phyloP scores from a whole-genome alignment of 35 echinoderm and acorn worm genomes.

The Lytechinus pictus region DNA sequence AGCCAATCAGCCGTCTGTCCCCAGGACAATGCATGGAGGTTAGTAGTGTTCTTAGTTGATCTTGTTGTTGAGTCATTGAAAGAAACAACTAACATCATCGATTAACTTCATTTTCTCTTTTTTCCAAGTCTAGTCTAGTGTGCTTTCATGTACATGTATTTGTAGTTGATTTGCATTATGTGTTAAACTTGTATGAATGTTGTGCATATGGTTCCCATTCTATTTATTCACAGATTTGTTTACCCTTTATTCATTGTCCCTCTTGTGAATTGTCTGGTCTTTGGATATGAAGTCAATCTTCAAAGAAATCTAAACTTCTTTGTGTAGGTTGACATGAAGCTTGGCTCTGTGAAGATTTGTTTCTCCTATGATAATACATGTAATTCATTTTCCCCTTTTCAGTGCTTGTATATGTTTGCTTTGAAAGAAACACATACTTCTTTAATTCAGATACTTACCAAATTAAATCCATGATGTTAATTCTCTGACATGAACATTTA shows the following conservation, averaged over 20 bases:
- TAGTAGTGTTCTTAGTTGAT: constrained; percentile 31
- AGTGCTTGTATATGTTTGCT: no score
- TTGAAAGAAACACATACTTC: no score
- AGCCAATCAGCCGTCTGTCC: constrained; percentile 55
- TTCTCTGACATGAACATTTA: no score
- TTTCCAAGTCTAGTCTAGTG: neutral
- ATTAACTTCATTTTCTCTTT: neutral
- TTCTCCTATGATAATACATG: no score
- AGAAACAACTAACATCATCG: neutral
- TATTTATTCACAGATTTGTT: neutral
- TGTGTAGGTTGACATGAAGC: neutral
- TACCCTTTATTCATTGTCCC: neutral
- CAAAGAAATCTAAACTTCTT: neutral
- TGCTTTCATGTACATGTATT: neutral
- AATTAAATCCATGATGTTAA: no score
- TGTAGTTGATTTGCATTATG: neutral
- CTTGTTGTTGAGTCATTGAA: neutral
- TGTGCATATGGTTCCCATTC: neutral
- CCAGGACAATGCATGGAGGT: constrained; percentile 53
- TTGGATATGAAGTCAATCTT: neutral
- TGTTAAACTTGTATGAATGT: neutral
- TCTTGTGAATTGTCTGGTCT: neutral
- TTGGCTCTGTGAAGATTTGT: no score
- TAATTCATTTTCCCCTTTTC: no score
- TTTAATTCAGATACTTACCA: no score